A percentile compares a stretch with the other conserved stretches of the same genome.
These are phyloP conservation scores for Thaleichthys pacificus DNA, from an alignment of 2,797 vertebrate species.

Conservation along the genomic window DNA sequence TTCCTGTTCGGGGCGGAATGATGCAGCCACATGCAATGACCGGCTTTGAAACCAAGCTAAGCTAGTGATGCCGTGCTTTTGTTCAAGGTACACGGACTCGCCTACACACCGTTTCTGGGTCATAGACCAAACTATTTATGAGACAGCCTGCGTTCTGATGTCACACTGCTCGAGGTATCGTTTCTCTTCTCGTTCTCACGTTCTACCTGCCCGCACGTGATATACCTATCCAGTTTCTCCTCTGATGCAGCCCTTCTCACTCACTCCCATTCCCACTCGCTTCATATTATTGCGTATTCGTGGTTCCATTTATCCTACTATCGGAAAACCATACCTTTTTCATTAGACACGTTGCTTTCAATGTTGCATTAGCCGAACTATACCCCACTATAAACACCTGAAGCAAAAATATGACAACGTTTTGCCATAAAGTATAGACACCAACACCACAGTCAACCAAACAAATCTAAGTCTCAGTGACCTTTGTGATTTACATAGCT, in stretches of 20 bases:
- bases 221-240: slow-evolving; percentile 4
- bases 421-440: neutral
- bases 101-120: slow-evolving; percentile 68
- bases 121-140: slow-evolving; percentile 38
- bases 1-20: slow-evolving; percentile 13
- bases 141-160: slow-evolving; percentile 49
- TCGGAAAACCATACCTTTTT: too few species aligned
- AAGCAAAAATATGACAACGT: too few species aligned
- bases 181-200: slow-evolving; percentile 37
- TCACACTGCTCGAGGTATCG: slow-evolving; percentile 53
- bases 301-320: neutral
- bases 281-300: neutral
- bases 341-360: too few species aligned
- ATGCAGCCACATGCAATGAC: slow-evolving; percentile 11
- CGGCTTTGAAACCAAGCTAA: slow-evolving; percentile 7
- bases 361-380: too few species aligned
- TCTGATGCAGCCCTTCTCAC: neutral
- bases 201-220: slow-evolving; percentile 34
- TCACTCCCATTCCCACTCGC: neutral
- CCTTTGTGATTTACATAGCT: neutral
- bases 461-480: slow-evolving; percentile 4
- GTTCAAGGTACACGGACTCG: slow-evolving; percentile 50
- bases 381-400: too few species aligned
- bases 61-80: slow-evolving; percentile 27
- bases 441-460: slow-evolving; percentile 2